Base-by-base conservation (phyloP, 1,140 invertebrate genomes). In the Rhagoletis pomonella region DNA sequence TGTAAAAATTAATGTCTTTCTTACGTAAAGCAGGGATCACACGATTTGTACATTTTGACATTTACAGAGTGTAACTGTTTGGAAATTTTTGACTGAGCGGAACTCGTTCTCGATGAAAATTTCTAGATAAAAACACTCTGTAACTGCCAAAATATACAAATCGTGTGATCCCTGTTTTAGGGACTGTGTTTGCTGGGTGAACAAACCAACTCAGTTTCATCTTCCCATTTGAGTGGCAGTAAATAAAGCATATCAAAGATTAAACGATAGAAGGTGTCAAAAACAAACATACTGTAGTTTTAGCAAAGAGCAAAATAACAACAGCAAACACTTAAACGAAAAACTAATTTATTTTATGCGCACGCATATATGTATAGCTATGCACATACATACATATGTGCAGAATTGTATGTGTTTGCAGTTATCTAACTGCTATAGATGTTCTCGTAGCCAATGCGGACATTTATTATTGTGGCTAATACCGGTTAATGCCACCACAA, bases 401-500 rank as follows among this genome's bases (percentile, higher is more conserved):
- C 1, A 29, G 29, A 29, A 17, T 47, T 47, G 17, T 62, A 62
- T 62, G 7, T 62, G 12, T 62, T 0, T 29, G 29, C 29, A 29
- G 29, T 29, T 29, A 47, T 17, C 44, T 73, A 73, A 55, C 4
- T 55, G 10, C 50, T 29, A 55, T 55, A 55, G 39, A 67, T 39
- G 2, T 14, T 67, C 39, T 67, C 19, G 64, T 10, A 2, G 39
- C 19, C 64, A 39, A 73, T 47, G 47, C 12, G 42, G 44, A 47
- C 44, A 17, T 4, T 44, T 19, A 47, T 44, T 19, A 47, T 73
- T 73, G 69, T 73, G 69, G 69, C 69, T 50, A 73, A 73, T n/a
- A 73, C 44, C 69, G 17, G 69, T 73, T 73, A 73, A 73, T 73
- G 69, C 69, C 4, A 29, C 69, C 44, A 14, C 69, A 73, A 73